Evolutionary conservation across 2,888 invertebrate genomes (phyloP).

Genomic region (Rhynchonema sp.): DNA sequence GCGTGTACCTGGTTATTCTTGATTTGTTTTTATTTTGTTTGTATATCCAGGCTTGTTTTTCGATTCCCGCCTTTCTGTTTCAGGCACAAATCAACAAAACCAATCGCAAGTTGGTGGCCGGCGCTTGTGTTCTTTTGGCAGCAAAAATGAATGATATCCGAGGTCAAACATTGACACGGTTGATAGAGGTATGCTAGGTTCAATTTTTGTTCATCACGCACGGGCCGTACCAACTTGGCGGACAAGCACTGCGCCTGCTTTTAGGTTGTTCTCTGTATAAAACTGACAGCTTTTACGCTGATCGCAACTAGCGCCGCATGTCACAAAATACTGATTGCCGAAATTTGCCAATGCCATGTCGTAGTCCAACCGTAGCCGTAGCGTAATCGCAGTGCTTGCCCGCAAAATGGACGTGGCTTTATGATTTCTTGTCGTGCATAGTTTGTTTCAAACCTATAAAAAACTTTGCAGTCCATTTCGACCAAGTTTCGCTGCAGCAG

Average conservation of each 20-base stretch:
- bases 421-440: background rate
- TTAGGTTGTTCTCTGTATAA: too few species aligned
- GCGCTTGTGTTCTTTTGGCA: conserved; percentile 73
- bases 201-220: background rate
- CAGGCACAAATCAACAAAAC: conserved; percentile 67
- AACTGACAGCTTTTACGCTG: too few species aligned
- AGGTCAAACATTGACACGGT: conserved; percentile 59
- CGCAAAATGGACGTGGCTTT: background rate
- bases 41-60: background rate
- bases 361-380: too few species aligned
- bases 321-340: too few species aligned
- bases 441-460: background rate
- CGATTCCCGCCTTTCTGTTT: too few species aligned
- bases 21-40: background rate
- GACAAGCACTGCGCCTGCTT: too few species aligned
- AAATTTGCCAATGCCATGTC: background rate
- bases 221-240: too few species aligned
- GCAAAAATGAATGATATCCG: conserved; percentile 93
- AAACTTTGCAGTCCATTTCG: conserved; percentile 54
- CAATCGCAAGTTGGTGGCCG: conserved; percentile 84
- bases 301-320: too few species aligned
- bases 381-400: background rate
- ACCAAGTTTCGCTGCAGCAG: conserved; percentile 68
- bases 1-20: background rate
- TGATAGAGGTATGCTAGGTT: conserved; percentile 53